phyloP scores from a whole-genome alignment of 2,888 invertebrate genomes.

The Lasioglossum villosulum region DNA sequence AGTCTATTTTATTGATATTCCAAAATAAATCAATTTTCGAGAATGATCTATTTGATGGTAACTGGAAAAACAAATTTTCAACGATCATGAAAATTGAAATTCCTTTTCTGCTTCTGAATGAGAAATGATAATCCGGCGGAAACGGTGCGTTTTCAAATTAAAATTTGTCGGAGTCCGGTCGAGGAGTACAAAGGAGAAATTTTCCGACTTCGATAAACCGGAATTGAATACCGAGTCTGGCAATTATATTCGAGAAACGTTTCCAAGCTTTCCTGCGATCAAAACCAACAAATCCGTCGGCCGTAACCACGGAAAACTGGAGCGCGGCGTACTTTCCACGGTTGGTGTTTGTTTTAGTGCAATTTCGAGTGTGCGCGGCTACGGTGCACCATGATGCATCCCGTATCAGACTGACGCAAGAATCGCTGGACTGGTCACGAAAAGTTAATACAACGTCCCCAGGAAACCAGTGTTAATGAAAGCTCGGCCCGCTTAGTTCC shows the following conservation, averaged over 20 bases:
- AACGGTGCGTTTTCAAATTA: neutral
- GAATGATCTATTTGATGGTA: no score
- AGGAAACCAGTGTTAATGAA: constrained; percentile 20
- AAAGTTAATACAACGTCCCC: constrained; percentile 32
- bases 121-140: neutral
- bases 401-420: neutral
- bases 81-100: neutral
- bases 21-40: no score
- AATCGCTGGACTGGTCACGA: neutral
- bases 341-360: neutral
- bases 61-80: neutral
- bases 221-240: neutral
- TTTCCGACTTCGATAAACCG: neutral
- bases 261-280: neutral
- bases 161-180: neutral
- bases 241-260: neutral
- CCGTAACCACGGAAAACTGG: neutral
- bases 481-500: neutral
- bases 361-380: neutral
- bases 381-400: neutral
- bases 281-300: neutral
- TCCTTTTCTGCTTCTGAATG: neutral
- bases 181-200: neutral
- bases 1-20: neutral
- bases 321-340: neutral